Percentiles rank a stretch among this genome's conserved stretches.
Evolutionary conservation across 2,113 vertebrate species (phyloP).

Genomic region (Nycticorax nycticorax): DNA sequence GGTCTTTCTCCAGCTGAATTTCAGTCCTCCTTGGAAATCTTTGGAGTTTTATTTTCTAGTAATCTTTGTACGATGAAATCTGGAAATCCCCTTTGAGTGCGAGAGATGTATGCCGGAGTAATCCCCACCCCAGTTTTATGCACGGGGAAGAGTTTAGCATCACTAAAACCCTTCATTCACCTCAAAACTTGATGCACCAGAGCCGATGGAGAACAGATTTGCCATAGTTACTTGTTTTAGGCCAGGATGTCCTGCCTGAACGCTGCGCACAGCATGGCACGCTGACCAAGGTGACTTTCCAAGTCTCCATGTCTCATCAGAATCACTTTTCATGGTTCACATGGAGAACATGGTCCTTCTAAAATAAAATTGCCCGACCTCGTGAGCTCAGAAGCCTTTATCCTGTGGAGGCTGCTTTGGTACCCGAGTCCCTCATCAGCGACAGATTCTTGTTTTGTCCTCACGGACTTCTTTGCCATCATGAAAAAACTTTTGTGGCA

Average conservation of each 20-base stretch:
- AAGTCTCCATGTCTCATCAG: accelerated
- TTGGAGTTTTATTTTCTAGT: neutral
- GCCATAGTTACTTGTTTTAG: neutral
- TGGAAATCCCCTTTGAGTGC: neutral
- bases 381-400: neutral
- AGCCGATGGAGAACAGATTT: neutral
- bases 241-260: neutral
- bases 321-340: neutral
- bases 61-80: neutral
- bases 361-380: accelerated
- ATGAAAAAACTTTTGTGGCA: neutral
- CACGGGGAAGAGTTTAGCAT: accelerated
- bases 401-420: neutral
- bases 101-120: accelerated
- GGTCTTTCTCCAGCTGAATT: neutral
- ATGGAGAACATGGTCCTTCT: neutral
- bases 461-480: neutral
- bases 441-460: neutral
- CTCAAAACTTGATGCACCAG: neutral
- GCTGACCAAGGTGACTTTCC: neutral
- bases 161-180: accelerated
- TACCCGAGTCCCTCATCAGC: neutral
- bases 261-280: accelerated
- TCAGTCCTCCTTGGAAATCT: neutral
- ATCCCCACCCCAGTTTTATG: neutral